Base-by-base conservation (phyloP, 2,797 vertebrate genomes). In the Falco berigora region DNA sequence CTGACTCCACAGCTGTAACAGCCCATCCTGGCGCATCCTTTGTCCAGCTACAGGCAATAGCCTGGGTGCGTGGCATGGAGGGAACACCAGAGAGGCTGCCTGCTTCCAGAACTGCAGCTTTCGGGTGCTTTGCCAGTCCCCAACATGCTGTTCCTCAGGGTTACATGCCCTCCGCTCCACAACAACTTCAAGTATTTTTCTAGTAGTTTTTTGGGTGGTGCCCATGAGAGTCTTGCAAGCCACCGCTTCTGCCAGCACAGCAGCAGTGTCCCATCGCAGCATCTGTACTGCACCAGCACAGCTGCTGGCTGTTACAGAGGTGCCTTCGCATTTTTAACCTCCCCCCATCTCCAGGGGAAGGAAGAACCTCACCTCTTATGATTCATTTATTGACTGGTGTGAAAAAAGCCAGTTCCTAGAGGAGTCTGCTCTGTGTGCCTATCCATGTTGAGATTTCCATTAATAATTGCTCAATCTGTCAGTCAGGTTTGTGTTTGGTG, bases 11-110 rank as follows among this genome's bases (percentile, higher is more conserved):
- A 46, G 19, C 73, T 80, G 47, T 52, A 28, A 24, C 28, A 50
- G 75, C 46, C 59, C 46, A 28, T 34, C 28, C 62, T 20, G 24
- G 42, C 8, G 17, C 66, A 49, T 58, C 66, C 23, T 53, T 82
- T 46, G 28, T 67, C 23, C 78, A 78, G 46, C 59, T 64, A 22
- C 15, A 15, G 34, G 30, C 36, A 52, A 9, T 9, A 23, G n/a
- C 52, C 18, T 4, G 4, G 12, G 11, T 2, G 0, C 1, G 1
- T 30, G 49, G 12, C 0, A 0, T 6, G 30, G 24, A 62, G 14
- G 24, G 34, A 74, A 23, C 3, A 4, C 56, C 73, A 55, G 18
- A 73, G 38, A 10, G 22, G 30, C 47, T 76, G 47, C 18, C n/a
- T 85, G 8, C 34, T 72, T 44, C 67, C 49, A 78, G 58, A 42